Base-by-base conservation (phyloP, 2,797 vertebrate genomes). In the Poecilia velifera region DNA sequence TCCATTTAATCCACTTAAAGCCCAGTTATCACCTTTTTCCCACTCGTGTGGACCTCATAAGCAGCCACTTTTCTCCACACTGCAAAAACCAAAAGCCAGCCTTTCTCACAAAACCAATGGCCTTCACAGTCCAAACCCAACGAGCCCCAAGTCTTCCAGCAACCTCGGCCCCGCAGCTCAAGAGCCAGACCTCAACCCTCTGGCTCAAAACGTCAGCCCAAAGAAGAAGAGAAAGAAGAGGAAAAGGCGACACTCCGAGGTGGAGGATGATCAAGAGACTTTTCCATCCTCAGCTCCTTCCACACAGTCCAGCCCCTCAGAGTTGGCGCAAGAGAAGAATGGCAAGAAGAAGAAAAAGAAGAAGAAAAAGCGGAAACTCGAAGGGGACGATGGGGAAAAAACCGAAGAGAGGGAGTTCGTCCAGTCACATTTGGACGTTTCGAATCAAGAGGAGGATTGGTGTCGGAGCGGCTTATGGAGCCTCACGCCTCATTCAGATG, bases 191-290 rank as follows among this genome's bases (percentile, higher is more conserved):
- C 74, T 86, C 64, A 57, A 82, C 81, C 53, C 59, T 22, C 39
- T 47, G 10, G 70, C 43, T 82, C 85, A 77, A 49, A 76, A 76
- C 1, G 7, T 77, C 77, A 57, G 55, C 41, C 87, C 87, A 14
- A 95, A 94, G 87, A 96, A 93, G 88, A 96, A 89, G 81, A 94
- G 90, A 82, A 96, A 90, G 88, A 95, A 94, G 76, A 95, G 92
- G 87, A 96, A 96, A 82, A 75, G 91, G 0, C 87, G 77, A 10
- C 91, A 93, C 82, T 93, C 92, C 1, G 95, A 96, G 47, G 82
- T 89, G 36, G 94, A 93, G 39, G 80, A 14, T 22, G 49, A 84
- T n/a, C 4, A 89, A 0, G 76, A 83, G 36, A 66, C 80, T 0
- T 57, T 72, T 14, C 1, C 68, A 0, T 1, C 75, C 10, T 34